Base-by-base conservation (phyloP, 2,888 invertebrate species). In the Julus scanicus region DNA sequence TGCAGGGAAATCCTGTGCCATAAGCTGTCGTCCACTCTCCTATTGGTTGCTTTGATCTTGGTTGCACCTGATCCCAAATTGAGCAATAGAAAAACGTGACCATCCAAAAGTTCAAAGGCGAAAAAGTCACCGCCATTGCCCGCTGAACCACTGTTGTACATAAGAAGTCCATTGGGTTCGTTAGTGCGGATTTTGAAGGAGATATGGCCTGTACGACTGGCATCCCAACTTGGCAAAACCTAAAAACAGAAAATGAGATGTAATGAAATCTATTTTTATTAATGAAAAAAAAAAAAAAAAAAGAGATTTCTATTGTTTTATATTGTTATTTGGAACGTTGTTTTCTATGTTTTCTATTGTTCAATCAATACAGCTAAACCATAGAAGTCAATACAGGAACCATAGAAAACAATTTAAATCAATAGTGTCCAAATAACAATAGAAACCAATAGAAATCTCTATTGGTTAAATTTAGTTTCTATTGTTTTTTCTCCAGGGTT, bases 141-240 rank as follows among this genome's bases (percentile, higher is more conserved):
- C n/a, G 71, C 80, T 49, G 90, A 89, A 5, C 97, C 97, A 91
- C 96, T 96, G 92, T 97, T 98, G 94, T 97, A 97, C 92, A 99
- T 95, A 88, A 99, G 95, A 90, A 99, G 94, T 40, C 99, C 99
- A 91, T 98, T 97, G 9, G 97, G 96, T 92, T 99, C 98, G 92
- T 96, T 97, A 85, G 99, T 99, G 89, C 98, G 95, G 92, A 99
- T 97, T 93, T 98, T 97, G 93, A 98, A 97, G 84, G 97, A 96
- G 91, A 98, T 96, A 48, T 96, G 96, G 89, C 98, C 98, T 44
- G 90, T 95, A 91, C 96, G 95, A 91, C 96, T 96, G 2, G 97
- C 96, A 92, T 97, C 97, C 98, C 98, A 98, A 88, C 96, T 95
- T 84, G 98, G 97, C 91, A 98, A 93, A 88, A 96, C 95, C 96